Evolutionary conservation across 2,888 invertebrate genomes (phyloP).

Genomic region (Chrysopilus asiliformis): DNA sequence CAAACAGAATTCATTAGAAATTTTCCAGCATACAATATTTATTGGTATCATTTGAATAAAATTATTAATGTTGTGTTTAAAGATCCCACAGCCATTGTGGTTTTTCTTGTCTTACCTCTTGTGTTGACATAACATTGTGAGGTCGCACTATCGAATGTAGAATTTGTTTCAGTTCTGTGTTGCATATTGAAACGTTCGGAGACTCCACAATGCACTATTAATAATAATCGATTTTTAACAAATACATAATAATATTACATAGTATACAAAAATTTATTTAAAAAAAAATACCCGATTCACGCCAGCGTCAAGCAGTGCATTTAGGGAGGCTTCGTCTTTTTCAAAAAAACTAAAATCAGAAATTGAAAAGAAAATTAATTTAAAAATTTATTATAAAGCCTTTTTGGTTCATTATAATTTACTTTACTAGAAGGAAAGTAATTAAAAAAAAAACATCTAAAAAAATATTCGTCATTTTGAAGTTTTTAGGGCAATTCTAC

Average conservation of each 20-base stretch:
- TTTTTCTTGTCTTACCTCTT: slow-evolving; percentile 28
- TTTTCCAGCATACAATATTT: too few relatives aligned
- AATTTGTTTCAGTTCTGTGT: slow-evolving; percentile 60
- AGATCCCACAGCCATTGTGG: neutral
- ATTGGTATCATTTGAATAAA: too few relatives aligned
- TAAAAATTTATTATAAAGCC: too few relatives aligned
- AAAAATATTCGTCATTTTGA: slow-evolving; percentile 1
- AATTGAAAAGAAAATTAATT: slow-evolving; percentile 7
- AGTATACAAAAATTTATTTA: too few relatives aligned
- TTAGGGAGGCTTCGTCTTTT: slow-evolving; percentile 65
- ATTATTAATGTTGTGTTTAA: neutral
- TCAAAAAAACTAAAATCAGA: slow-evolving; percentile 69
- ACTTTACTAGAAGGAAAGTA: too few relatives aligned
- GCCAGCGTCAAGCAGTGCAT: slow-evolving; percentile 68
- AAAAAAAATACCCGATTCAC: slow-evolving; percentile 65
- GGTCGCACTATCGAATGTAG: slow-evolving; percentile 64
- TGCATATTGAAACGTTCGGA: slow-evolving; percentile 45
- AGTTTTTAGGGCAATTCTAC: too few relatives aligned
- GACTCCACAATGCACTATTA: slow-evolving; percentile 55
- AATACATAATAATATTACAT: too few relatives aligned
- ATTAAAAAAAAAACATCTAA: neutral
- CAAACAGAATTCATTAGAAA: too few relatives aligned
- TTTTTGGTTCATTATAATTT: too few relatives aligned
- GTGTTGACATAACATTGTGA: slow-evolving; percentile 62
- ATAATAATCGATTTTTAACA: too few relatives aligned